These are phyloP conservation scores for Sesia bembeciformis DNA, from an alignment of 2,888 invertebrate genomes.

Conservation along the genomic window DNA sequence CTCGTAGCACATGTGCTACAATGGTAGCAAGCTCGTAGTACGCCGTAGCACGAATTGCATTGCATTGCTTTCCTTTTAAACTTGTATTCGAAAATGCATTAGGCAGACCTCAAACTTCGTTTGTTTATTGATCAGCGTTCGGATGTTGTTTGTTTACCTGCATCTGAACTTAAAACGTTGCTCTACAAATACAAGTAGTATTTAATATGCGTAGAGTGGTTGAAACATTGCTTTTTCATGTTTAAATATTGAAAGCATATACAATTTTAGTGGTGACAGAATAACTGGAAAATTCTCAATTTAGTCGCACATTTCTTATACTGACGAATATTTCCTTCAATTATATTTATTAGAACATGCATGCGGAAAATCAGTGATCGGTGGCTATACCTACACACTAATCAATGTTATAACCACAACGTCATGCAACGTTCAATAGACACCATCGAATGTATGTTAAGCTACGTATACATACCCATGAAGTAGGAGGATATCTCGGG, in stretches of 20 bases:
- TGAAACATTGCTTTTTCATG: no score
- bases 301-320: no score
- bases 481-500: conserved; percentile 89
- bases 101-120: neutral
- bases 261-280: no score
- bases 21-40: neutral
- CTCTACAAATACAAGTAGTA: neutral
- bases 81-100: neutral
- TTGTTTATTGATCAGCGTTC: neutral
- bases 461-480: conserved; percentile 74
- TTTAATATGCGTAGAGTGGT: no score
- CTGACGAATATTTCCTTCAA: no score
- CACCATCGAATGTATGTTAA: neutral
- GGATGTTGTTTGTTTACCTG: neutral
- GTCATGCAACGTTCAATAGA: neutral
- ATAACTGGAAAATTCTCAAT: no score
- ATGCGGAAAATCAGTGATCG: no score
- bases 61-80: neutral
- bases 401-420: neutral
- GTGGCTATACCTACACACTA: no score
- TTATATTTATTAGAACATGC: no score
- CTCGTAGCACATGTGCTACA: neutral
- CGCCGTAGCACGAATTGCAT: neutral
- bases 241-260: no score
- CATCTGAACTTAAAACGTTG: neutral